Percentiles rank a stretch among this genome's conserved stretches.
phyloP scores from a whole-genome alignment of 2,113 vertebrate species.

The Boulengeromyrus knoepffleri region DNA sequence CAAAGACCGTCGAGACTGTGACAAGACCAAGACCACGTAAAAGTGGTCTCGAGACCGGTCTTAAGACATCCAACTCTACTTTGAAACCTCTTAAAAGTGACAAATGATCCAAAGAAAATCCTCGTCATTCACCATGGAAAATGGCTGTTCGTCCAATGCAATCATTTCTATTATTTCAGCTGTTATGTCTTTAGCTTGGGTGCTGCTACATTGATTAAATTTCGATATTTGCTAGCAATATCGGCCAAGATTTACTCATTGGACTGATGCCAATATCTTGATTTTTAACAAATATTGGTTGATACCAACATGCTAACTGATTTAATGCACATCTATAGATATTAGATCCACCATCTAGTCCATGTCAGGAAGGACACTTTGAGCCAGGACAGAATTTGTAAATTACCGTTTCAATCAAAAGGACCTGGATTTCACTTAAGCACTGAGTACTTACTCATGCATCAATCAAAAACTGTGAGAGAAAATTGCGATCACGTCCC shows the following conservation, averaged over 20 bases:
- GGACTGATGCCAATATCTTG: background rate
- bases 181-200: background rate
- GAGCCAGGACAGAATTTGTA: background rate
- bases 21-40: no score
- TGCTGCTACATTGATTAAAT: background rate
- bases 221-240: background rate
- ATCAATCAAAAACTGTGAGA: background rate
- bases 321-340: background rate
- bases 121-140: background rate
- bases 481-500: background rate
- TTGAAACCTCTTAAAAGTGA: no score
- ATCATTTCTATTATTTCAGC: background rate
- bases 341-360: background rate
- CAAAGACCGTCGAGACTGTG: no score
- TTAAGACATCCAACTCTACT: no score
- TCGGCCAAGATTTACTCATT: background rate
- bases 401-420: background rate
- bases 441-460: background rate
- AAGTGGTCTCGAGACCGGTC: no score
- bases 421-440: background rate
- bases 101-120: no score
- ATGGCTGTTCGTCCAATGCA: background rate
- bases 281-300: background rate
- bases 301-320: background rate
- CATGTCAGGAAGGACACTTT: background rate